Evolutionary conservation across 2,888 invertebrate genomes (phyloP), one percentile per base, ranked within the genome.

Genomic region (Stenotaenia linearis): DNA sequence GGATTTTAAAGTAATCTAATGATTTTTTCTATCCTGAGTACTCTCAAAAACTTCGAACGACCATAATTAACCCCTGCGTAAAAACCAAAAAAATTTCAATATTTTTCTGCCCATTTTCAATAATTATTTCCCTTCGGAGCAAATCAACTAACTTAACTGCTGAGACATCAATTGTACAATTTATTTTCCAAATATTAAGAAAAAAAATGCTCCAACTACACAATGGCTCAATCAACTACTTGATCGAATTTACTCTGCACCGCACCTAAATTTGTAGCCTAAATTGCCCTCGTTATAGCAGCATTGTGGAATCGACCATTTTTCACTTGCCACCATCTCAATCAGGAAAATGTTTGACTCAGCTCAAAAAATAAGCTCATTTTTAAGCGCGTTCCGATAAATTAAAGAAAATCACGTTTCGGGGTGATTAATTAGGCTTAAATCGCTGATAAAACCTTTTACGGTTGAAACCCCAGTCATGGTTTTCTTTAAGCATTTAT

Each of bases 221-320:
- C 69, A 69, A 69, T 69, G 25, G 25, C 25, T 12, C 69, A 69
- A 69, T 69, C 69, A 69, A n/a, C 12, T 28, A 2, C 25, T 69
- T n/a, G n/a, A 28, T 69, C 25, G 12, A 10, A 69, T 69, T 69
- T 69, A 25, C n/a, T 23, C 21, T 50, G 50, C 28, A 69, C 69
- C 69, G 3, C 45, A 45, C 45, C 45, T 69, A 25, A 28, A 69
- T 69, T 69, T 28, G 25, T 28, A 69, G 69, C 28, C n/a, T 28
- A 28, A 12, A 69, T 69, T 69, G 28, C 69, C 25, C 69, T 69
- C 69, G 69, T 69, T 69, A 69, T 10, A 25, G 69, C 5, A 28
- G 25, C 69, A 69, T 69, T 69, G 69, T 69, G 9, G 25, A 69
- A 69, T 69, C 69, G 25, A 28, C 69, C 69, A 69, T 69, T 69